These are phyloP conservation scores for Labia minor DNA, from an alignment of 2,888 invertebrate species.

Conservation along the genomic window DNA sequence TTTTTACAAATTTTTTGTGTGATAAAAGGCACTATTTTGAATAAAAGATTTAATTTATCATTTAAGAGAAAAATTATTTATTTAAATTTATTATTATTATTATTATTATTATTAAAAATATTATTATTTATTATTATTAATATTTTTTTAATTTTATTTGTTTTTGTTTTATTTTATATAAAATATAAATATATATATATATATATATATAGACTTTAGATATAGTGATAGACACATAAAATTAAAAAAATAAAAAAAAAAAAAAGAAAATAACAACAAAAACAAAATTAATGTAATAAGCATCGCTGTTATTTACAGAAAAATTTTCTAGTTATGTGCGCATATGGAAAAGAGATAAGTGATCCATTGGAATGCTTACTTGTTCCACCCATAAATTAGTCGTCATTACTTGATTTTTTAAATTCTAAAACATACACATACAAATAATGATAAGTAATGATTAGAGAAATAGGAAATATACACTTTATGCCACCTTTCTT, in stretches of 20 bases:
- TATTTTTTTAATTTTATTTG: neutral
- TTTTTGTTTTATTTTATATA: neutral
- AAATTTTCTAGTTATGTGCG: neutral
- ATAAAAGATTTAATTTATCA: no score
- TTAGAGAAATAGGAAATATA: constrained; percentile 17
- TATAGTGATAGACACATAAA: neutral
- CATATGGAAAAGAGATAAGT: neutral
- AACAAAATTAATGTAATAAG: neutral
- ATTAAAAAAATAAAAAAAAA: neutral
- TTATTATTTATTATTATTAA: neutral
- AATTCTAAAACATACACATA: constrained; percentile 42
- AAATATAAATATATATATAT: neutral
- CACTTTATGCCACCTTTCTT: no score
- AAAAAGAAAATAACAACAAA: neutral
- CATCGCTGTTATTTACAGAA: neutral
- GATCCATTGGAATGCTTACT: constrained; percentile 42
- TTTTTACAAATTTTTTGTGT: no score
- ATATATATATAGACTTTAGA: neutral
- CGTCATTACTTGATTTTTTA: constrained; percentile 90
- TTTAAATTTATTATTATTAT: no score
- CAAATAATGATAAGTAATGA: constrained; percentile 23
- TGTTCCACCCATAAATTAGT: constrained; percentile 91
- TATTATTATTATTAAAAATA: neutral
- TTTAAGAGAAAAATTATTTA: no score
- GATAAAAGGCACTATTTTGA: no score